Evolutionary conservation across 1,140 invertebrate species (phyloP).

Genomic region (Drosophila albomicans): DNA sequence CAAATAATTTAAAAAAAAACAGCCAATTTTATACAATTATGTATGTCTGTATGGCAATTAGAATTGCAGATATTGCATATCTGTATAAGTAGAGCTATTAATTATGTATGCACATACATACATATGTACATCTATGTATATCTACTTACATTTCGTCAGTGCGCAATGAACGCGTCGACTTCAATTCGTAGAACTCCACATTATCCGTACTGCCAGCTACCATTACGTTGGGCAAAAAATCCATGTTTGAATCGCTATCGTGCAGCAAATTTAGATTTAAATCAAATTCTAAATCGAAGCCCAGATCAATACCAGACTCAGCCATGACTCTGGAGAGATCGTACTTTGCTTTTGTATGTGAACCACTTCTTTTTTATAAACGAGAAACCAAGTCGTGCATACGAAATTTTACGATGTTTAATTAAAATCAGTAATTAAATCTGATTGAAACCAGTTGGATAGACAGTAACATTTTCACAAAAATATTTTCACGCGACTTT

Average conservation of each 20-base stretch:
- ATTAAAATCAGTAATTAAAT: slow-evolving; percentile 39
- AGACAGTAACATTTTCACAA: slow-evolving; percentile 46
- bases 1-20: slow-evolving; percentile 23
- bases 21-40: slow-evolving; percentile 12
- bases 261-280: slow-evolving; percentile 84
- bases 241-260: slow-evolving; percentile 86
- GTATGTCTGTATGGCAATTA: slow-evolving; percentile 6
- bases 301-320: slow-evolving; percentile 90
- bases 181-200: slow-evolving; percentile 73
- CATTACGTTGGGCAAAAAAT: slow-evolving; percentile 86
- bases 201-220: slow-evolving; percentile 80
- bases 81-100: not conserved
- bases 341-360: not conserved
- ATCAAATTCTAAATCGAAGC: slow-evolving; percentile 88
- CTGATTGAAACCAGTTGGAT: slow-evolving; percentile 46
- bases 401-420: slow-evolving; percentile 9
- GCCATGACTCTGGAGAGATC: slow-evolving; percentile 62
- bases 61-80: not conserved
- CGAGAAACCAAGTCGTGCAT: not conserved
- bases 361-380: not conserved
- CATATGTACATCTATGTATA: not conserved
- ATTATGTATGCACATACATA: slow-evolving; percentile 4
- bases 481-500: slow-evolving; percentile 31
- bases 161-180: slow-evolving; percentile 50
- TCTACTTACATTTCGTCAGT: slow-evolving; percentile 63